Base-by-base conservation (phyloP, 2,888 invertebrate genomes). In the Galeopsomyia nigrocyanea region DNA sequence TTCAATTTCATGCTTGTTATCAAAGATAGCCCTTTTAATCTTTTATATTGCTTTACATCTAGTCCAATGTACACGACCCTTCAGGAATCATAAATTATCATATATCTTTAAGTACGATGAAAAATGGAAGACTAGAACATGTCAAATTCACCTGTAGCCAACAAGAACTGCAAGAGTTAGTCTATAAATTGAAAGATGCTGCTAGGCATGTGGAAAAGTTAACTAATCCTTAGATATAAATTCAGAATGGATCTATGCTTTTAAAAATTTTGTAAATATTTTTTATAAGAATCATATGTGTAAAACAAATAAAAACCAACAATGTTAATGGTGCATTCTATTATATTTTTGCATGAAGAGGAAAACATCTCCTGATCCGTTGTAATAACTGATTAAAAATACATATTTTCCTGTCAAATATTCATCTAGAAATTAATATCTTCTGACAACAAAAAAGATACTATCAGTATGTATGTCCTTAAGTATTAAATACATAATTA, bases 141-240 rank as follows among this genome's bases (percentile, higher is more conserved):
- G 81, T 92, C 17, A 87, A 87, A 75, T 92, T 92, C 78, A 89
- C 89, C 3, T 92, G 92, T 81, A 90, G 89, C 55, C 88, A 88
- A 50, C 91, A 90, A 76, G 90, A 92, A 79, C 81, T 92, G 60
- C 91, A 92, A 80, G 92, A 92, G 84, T 87, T 92, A 69, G 90
- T 92, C 72, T 90, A 90, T 79, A 92, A 92, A 84, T 83, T 92
- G 22, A 91, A 91, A 82, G 91, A 92, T 81, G 88, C 90, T 62
- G 88, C 90, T 63, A 85, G 90, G 77, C 92, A 92, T 80, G 89
- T 91, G 80, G 90, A 91, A 77, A 89, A 88, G 80, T 82, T 90
- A 39, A 78, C 82, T 17, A 80, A 75, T 70, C 68, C 71, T 63
- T 79, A 39, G 58, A 78, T 53, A 51, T n/a, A 17, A 47, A 7